Conservation (phyloP, 2,888 invertebrate genomes). For the Dorcus hopei region DNA sequence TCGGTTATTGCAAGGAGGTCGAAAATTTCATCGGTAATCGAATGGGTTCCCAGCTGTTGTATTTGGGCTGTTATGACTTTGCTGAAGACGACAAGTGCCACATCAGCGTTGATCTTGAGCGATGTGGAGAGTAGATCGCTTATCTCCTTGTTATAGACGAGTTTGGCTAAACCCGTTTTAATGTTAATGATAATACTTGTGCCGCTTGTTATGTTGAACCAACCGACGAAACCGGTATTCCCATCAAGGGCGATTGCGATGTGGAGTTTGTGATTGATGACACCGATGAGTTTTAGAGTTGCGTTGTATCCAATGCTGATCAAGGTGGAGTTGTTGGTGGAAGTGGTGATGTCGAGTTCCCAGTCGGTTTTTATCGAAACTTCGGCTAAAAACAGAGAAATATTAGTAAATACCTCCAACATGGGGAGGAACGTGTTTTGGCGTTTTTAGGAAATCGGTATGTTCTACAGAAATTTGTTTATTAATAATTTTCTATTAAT, state of each 20-base stretch:
- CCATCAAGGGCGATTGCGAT: not conserved
- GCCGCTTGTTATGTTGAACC: not conserved
- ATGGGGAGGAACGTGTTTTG: too few species aligned
- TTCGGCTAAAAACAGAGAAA: not conserved
- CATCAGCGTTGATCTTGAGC: not conserved
- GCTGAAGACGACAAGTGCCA: not conserved
- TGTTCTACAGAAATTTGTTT: too few species aligned
- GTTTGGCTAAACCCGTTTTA: not conserved
- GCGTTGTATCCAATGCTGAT: not conserved
- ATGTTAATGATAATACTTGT: not conserved
- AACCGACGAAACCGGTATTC: not conserved
- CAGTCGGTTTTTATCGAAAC: not conserved
- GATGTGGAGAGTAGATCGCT: not conserved
- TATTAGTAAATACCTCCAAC: too few species aligned
- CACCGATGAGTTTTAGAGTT: not conserved
- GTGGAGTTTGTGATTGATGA: not conserved
- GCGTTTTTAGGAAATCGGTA: too few species aligned
- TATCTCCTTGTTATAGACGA: not conserved
- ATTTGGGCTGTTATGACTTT: not conserved
- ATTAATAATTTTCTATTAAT: too few species aligned
- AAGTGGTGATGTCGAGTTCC: not conserved
- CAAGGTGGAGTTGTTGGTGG: not conserved
- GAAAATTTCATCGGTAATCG: not conserved
- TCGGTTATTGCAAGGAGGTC: not conserved
- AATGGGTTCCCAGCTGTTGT: not conserved